Evolutionary conservation across 2,888 invertebrate genomes (phyloP), one percentile per base, ranked within the genome.

Genomic region (Lucinisca nassula): DNA sequence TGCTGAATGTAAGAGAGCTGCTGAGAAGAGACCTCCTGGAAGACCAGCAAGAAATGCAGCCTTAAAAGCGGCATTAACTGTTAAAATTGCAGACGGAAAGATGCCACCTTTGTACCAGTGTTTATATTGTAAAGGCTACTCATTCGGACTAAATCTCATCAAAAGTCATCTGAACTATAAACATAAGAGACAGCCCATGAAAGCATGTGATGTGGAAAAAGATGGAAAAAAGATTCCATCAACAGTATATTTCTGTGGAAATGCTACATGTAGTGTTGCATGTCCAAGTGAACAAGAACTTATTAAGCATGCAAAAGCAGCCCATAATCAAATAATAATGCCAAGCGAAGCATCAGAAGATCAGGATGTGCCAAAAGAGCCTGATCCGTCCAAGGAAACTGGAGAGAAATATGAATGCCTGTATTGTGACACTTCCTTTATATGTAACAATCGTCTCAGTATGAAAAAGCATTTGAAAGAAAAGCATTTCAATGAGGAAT

Each of bases 401-500:
- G 82, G 79, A 12, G 84, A 84, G 38, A 77, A 76, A 27, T 90
- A 85, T 79, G 90, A 91, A 51, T 92, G 92, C 73, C 61, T 92
- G 58, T 90, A 90, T 73, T 92, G 92, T 51, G 27, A 38, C 0
- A 37, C 38, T 32, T 78, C 84, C 24, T 24, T 79, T 24, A 80
- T 89, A 4, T 79, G 73, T 61, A 73, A 84, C 70, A 80, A 85
- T 14, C 79, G 91, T 35, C 45, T 76, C 0, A 89, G 87, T 30
- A 92, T 94, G 91, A 93, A 93, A 70, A 78, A 83, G 35, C 94
- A 94, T 74, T 88, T 93, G 17, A 37, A 81, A 0, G 82, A 81
- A 0, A 77, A 87, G 14, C 94, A 94, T 67, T 74, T 82, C 0
- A 85, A 86, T 21, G 92, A 93, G 82, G 90, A 88, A 6, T 90